Conservation (phyloP, 2,113 vertebrate species). For the Calidris pygmaea region DNA sequence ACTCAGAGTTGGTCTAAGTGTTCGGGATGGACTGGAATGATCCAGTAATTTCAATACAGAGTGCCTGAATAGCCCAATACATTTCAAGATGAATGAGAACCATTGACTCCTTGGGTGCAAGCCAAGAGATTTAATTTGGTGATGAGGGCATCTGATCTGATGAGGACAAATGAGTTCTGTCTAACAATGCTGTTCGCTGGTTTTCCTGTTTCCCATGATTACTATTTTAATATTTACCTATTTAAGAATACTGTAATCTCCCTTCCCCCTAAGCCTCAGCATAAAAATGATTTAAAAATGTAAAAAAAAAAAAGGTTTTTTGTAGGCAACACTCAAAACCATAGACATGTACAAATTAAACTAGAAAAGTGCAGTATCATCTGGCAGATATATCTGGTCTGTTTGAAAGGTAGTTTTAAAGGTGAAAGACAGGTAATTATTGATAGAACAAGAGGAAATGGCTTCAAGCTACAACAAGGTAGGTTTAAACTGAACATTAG, state of each 20-base stretch:
- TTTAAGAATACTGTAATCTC: background rate
- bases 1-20: background rate
- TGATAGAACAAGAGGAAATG: no score
- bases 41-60: background rate
- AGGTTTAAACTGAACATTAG: no score
- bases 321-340: background rate
- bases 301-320: background rate
- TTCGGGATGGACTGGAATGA: background rate
- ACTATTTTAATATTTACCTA: background rate
- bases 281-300: background rate
- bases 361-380: background rate
- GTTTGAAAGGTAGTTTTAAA: background rate
- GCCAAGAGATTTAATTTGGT: background rate
- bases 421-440: no score
- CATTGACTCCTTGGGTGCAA: background rate
- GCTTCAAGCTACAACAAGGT: no score
- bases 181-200: background rate
- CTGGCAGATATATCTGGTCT: background rate
- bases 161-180: background rate
- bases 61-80: background rate
- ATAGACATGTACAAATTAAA: background rate
- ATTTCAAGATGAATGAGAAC: background rate
- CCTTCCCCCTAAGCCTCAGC: background rate
- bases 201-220: background rate
- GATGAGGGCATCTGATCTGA: background rate